phyloP scores from a whole-genome alignment of 2,888 invertebrate genomes.

The Exocentrus adspersus region DNA sequence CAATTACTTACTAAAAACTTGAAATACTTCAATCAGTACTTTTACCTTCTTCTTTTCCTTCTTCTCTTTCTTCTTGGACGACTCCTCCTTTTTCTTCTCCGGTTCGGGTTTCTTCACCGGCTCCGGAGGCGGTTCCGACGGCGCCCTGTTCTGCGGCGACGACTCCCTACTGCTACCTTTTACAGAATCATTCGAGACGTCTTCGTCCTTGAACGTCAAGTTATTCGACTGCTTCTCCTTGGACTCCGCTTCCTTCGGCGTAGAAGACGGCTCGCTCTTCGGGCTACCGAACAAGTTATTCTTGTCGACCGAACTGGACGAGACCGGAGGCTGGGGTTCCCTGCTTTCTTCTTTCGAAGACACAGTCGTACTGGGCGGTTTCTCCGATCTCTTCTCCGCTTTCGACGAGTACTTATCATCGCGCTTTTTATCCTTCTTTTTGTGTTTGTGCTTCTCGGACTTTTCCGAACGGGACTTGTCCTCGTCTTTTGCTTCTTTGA shows the following conservation, averaged over 20 bases:
- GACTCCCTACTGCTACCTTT: slow-evolving; percentile 53
- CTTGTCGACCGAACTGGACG: slow-evolving; percentile 45
- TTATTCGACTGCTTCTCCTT: slow-evolving; percentile 34
- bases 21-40: not conserved
- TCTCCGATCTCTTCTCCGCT: slow-evolving; percentile 45
- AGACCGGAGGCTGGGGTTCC: slow-evolving; percentile 22
- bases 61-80: slow-evolving; percentile 68
- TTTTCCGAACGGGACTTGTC: slow-evolving; percentile 60
- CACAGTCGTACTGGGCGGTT: slow-evolving; percentile 24
- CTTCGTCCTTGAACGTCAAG: slow-evolving; percentile 47
- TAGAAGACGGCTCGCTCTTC: slow-evolving; percentile 42
- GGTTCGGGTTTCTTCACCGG: slow-evolving; percentile 62
- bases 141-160: slow-evolving; percentile 42
- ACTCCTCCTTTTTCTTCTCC: slow-evolving; percentile 65
- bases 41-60: slow-evolving; percentile 53
- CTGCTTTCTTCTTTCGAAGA: slow-evolving; percentile 31
- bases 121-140: slow-evolving; percentile 36
- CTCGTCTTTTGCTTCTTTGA: slow-evolving; percentile 56
- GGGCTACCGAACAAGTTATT: slow-evolving; percentile 49
- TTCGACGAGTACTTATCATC: slow-evolving; percentile 66
- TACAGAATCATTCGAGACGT: slow-evolving; percentile 56
- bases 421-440: slow-evolving; percentile 68
- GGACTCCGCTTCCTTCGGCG: slow-evolving; percentile 38
- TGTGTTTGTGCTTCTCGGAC: slow-evolving; percentile 65
- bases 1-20: not conserved